Base-by-base conservation (phyloP, 2,113 vertebrate species). In the Leucoraja erinaceus region DNA sequence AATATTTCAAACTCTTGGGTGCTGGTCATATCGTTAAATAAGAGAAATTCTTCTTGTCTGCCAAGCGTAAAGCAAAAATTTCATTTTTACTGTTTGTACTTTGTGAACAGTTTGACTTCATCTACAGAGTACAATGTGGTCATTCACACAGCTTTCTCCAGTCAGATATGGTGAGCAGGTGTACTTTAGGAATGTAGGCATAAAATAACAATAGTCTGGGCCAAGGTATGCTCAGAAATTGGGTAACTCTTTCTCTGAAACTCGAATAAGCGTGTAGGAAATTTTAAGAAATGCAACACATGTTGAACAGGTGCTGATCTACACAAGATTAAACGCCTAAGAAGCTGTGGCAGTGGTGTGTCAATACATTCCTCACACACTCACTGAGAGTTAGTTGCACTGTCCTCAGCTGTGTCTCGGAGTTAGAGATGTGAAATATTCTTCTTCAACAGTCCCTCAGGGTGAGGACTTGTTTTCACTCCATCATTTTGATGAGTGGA, bases 121-220 rank as follows among this genome's bases (percentile, higher is more conserved):
- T 14, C 63, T 91, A 47, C 88, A 70, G 38, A 70, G 31, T 28
- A 91, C 88, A 91, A 68, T 38, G 33, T 66, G 18, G 16, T 72
- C 88, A 91, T 91, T 91, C 88, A 90, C 16, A 70, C 33, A 72
- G 33, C 66, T 91, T 72, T 70, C 68, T 91, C 16, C 38, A 16
- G 66, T 63, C 88, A 70, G 88, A 91, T 70, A 91, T 91, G 88
- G 88, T 47, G 33, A 91, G 88, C 88, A 91, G 88, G 88, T 91
- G 88, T 91, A 72, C 63, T 16, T 91, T 12, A 91, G 88, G 88
- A 91, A 91, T 91, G 88, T 47, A 70, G 63, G 33, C n/a, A 72
- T 47, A 33, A 47, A 91, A 72, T 72, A 70, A 72, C 88, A 91
- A 70, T 38, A 12, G 31, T 72, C 61, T 72, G 18, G 28, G 66